A percentile compares a stretch with the other conserved stretches of the same genome.
phyloP scores from a whole-genome alignment of 1,140 invertebrate genomes.

The Dreissena polymorpha region DNA sequence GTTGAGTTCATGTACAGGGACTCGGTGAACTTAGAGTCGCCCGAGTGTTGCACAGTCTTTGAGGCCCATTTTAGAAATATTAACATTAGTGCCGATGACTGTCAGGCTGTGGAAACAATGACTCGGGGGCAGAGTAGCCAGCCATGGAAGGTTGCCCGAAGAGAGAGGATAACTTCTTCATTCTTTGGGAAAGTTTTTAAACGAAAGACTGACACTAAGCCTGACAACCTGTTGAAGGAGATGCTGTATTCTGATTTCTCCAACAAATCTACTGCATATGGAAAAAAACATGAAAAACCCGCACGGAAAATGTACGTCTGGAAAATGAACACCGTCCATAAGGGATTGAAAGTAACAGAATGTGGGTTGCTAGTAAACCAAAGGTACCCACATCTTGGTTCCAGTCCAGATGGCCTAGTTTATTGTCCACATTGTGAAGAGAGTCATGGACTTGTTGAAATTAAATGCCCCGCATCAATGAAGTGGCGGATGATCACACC shows the following conservation, averaged over 20 bases:
- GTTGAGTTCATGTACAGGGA: conserved; percentile 2
- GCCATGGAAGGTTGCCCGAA: neutral
- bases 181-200: neutral
- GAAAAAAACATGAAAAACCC: conserved; percentile 20
- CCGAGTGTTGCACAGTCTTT: neutral
- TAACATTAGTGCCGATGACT: neutral
- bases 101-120: neutral
- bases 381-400: conserved; percentile 26
- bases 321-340: conserved; percentile 1
- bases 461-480: conserved; percentile 42
- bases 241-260: neutral
- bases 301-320: conserved; percentile 15
- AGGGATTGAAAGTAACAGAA: neutral
- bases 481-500: conserved; percentile 20
- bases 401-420: conserved; percentile 39
- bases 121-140: neutral
- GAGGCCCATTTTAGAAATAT: neutral
- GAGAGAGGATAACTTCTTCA: neutral
- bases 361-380: neutral
- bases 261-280: neutral
- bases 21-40: neutral
- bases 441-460: conserved; percentile 41
- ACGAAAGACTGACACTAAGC: neutral
- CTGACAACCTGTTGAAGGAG: neutral
- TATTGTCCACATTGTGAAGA: conserved; percentile 4